phyloP scores from a whole-genome alignment of 1,140 invertebrate genomes.

The Bombus turneri region DNA sequence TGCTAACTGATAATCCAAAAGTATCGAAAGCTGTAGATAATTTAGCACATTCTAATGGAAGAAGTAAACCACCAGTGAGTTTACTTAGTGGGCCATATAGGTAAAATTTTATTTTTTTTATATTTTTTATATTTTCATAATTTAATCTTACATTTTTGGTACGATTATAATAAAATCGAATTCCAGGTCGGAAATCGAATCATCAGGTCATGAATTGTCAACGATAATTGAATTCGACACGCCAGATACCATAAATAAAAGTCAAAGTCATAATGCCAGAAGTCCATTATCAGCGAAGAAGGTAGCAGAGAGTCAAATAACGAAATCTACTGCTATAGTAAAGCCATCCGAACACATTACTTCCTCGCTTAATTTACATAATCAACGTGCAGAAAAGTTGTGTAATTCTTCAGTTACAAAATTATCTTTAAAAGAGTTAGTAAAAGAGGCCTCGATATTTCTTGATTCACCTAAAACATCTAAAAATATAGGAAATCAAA shows the following conservation, averaged over 20 bases:
- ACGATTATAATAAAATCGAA: background rate
- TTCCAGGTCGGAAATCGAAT: constrained; percentile 69
- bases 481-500: constrained; percentile 4
- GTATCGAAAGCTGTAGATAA: constrained; percentile 50
- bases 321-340: constrained; percentile 5
- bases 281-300: constrained; percentile 57
- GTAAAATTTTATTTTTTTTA: constrained; percentile 51
- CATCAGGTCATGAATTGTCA: constrained; percentile 84
- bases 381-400: background rate
- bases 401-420: constrained; percentile 11
- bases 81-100: constrained; percentile 69
- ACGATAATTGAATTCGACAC: constrained; percentile 87
- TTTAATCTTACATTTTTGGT: background rate
- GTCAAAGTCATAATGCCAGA: constrained; percentile 59
- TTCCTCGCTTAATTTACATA: constrained; percentile 47
- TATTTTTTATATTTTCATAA: background rate
- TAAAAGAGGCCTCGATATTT: constrained; percentile 4
- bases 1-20: constrained; percentile 73
- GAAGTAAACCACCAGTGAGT: constrained; percentile 72
- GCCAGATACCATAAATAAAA: constrained; percentile 79
- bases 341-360: constrained; percentile 66
- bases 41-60: constrained; percentile 38
- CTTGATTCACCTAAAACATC: background rate
- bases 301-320: constrained; percentile 33
- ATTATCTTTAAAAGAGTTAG: background rate